Conservation (phyloP, 2,888 invertebrate genomes). For the Acleris holmiana region DNA sequence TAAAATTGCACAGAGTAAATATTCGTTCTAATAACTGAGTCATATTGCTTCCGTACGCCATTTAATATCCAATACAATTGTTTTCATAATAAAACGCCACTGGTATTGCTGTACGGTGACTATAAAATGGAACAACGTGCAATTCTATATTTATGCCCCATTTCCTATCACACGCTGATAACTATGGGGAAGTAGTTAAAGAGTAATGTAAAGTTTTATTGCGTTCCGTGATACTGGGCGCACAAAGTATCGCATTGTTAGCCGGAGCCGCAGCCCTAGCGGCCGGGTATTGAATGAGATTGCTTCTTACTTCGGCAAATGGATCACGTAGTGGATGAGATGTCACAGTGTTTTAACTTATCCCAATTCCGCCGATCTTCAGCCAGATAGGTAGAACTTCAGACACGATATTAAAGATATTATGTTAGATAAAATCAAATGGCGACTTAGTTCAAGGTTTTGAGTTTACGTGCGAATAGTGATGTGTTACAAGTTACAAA, state of each 20-base stretch:
- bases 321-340: slow-evolving; percentile 86
- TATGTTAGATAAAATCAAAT: slow-evolving; percentile 33
- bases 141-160: slow-evolving; percentile 60
- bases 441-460: slow-evolving; percentile 16
- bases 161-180: slow-evolving; percentile 73
- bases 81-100: slow-evolving; percentile 32
- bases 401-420: slow-evolving; percentile 35
- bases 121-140: slow-evolving; percentile 40
- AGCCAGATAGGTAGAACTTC: slow-evolving; percentile 40
- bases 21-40: slow-evolving; percentile 20
- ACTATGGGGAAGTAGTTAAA: slow-evolving; percentile 79
- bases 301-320: slow-evolving; percentile 85
- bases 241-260: slow-evolving; percentile 78
- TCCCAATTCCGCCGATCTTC: slow-evolving; percentile 77
- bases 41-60: slow-evolving; percentile 21
- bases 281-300: slow-evolving; percentile 84
- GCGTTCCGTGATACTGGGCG: slow-evolving; percentile 70
- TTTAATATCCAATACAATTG: slow-evolving; percentile 31
- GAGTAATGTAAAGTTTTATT: slow-evolving; percentile 81
- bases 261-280: slow-evolving; percentile 52
- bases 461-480: slow-evolving; percentile 1
- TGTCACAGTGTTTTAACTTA: slow-evolving; percentile 85
- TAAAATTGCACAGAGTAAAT: slow-evolving; percentile 7
- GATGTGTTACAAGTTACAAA: no score
- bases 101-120: slow-evolving; percentile 33